Evolutionary conservation across 2,888 invertebrate genomes (phyloP).

Genomic region (Axea sp.): DNA sequence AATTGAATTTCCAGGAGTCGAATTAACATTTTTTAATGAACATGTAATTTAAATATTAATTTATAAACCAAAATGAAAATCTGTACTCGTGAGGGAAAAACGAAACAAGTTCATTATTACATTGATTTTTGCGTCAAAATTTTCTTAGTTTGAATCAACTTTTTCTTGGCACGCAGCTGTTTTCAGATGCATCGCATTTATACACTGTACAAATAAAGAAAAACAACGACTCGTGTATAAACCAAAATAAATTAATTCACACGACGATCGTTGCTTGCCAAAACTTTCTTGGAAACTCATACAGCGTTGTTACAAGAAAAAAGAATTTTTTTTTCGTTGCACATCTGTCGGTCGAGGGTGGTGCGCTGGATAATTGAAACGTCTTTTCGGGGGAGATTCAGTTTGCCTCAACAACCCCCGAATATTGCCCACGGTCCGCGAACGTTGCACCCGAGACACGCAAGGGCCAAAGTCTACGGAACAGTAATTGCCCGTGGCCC

Average conservation of each 20-base stretch:
- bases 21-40: too few species aligned
- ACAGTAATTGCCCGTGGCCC: constrained; percentile 58
- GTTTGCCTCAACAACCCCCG: constrained; percentile 39
- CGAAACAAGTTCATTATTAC: too few species aligned
- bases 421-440: constrained; percentile 46
- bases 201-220: neutral
- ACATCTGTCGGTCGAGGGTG: constrained; percentile 26
- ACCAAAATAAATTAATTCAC: constrained; percentile 37
- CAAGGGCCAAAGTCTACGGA: constrained; percentile 53
- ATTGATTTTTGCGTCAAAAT: too few species aligned
- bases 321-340: constrained; percentile 16
- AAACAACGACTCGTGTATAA: constrained; percentile 6
- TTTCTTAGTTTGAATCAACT: too few species aligned
- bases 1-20: too few species aligned
- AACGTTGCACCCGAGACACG: constrained; percentile 57
- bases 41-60: too few species aligned
- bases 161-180: too few species aligned
- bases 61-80: too few species aligned
- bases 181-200: constrained; percentile 1
- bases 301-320: constrained; percentile 18
- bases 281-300: constrained; percentile 31
- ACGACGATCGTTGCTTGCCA: constrained; percentile 25
- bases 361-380: constrained; percentile 40
- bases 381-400: constrained; percentile 40
- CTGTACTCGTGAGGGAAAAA: too few species aligned